Conservation (phyloP, 2,888 invertebrate genomes). For the Agrotis clavis region DNA sequence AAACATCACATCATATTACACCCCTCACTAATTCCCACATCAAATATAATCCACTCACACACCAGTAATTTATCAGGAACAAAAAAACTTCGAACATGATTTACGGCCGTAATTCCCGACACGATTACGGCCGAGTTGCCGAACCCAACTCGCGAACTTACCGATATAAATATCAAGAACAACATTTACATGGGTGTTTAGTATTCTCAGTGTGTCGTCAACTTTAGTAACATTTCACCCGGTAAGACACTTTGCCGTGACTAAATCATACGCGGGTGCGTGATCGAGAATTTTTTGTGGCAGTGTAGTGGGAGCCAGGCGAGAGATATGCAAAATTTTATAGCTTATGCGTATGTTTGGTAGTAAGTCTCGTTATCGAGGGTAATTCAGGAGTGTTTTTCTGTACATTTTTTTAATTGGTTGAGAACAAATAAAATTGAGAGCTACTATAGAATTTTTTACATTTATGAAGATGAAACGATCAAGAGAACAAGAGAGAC, state of each 20-base stretch:
- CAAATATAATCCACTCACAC: slow-evolving; percentile 62
- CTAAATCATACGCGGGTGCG: slow-evolving; percentile 78
- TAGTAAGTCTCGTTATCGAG: not conserved
- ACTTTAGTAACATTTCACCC: slow-evolving; percentile 82
- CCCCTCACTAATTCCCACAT: slow-evolving; percentile 50
- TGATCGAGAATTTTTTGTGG: slow-evolving; percentile 33
- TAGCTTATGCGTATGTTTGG: not conserved
- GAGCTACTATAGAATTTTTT: too few relatives aligned
- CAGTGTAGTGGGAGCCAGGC: slow-evolving; percentile 50
- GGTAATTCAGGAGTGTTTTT: not conserved
- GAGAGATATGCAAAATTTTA: slow-evolving; percentile 11
- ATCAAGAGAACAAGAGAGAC: too few relatives aligned
- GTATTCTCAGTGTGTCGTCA: slow-evolving; percentile 78
- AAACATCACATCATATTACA: slow-evolving; percentile 1
- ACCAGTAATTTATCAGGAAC: slow-evolving; percentile 57
- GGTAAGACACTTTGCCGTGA: slow-evolving; percentile 79
- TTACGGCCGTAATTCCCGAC: slow-evolving; percentile 70
- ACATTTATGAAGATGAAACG: not conserved
- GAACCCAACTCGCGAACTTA: slow-evolving; percentile 72
- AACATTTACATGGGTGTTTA: slow-evolving; percentile 81
- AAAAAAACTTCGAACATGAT: slow-evolving; percentile 71
- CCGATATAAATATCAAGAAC: slow-evolving; percentile 80
- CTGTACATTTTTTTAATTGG: too few relatives aligned
- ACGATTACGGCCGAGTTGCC: slow-evolving; percentile 68
- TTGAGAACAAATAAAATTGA: too few relatives aligned